Evolutionary conservation across 2,113 vertebrate genomes (phyloP).

Genomic region (Accipiter cooperii): DNA sequence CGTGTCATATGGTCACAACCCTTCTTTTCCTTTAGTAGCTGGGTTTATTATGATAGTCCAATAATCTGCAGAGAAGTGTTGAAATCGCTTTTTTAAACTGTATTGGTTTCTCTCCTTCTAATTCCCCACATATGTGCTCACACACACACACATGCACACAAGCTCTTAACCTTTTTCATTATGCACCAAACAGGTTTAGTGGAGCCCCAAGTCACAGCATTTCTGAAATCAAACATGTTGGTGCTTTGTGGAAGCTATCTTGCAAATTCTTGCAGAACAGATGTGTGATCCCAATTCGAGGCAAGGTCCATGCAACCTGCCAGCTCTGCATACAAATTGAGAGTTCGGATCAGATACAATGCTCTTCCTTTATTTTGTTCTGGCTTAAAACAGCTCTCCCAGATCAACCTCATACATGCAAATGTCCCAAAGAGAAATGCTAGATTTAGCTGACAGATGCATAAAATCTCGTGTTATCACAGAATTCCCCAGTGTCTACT

Average conservation of each 20-base stretch:
- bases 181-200: not conserved
- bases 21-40: not conserved
- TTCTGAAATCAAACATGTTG: not conserved
- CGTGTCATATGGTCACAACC: not conserved
- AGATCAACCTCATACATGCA: not conserved
- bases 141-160: no score
- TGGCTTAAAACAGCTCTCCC: not conserved
- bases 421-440: slow-evolving; percentile 6
- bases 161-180: not conserved
- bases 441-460: slow-evolving; percentile 50
- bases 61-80: not conserved
- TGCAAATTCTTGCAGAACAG: not conserved
- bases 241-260: not conserved
- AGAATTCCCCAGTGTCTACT: slow-evolving; percentile 33
- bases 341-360: not conserved
- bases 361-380: not conserved
- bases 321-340: not conserved
- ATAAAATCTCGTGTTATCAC: slow-evolving; percentile 37
- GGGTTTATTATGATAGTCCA: not conserved
- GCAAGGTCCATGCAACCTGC: not conserved
- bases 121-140: not conserved
- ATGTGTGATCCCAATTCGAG: not conserved
- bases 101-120: not conserved
- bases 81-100: not conserved
- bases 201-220: not conserved